Evolutionary conservation across 2,888 invertebrate species (phyloP).

Genomic region (Agrilus mali): DNA sequence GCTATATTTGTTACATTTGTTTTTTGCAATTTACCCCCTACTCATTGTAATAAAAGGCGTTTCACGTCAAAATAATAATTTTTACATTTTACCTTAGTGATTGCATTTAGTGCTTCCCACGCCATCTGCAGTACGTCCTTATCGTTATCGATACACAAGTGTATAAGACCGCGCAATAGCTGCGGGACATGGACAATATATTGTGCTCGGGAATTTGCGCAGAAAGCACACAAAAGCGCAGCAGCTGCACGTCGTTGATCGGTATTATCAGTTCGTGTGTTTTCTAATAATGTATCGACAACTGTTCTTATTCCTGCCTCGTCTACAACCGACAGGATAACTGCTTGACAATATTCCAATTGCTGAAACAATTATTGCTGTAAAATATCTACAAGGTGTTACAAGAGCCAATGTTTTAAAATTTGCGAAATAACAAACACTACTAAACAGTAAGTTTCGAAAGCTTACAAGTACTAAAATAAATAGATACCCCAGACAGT

Average conservation of each 20-base stretch:
- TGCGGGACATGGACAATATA: constrained; percentile 80
- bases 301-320: constrained; percentile 79
- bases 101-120: constrained; percentile 84
- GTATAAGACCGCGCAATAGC: constrained; percentile 74
- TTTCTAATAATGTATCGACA: constrained; percentile 73
- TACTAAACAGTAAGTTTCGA: too few relatives aligned
- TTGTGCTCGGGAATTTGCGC: constrained; percentile 78
- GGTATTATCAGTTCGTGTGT: constrained; percentile 50
- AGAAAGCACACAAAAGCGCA: constrained; percentile 79
- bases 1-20: too few relatives aligned
- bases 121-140: constrained; percentile 70
- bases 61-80: too few relatives aligned
- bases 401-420: not conserved
- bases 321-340: constrained; percentile 81
- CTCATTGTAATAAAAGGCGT: too few relatives aligned
- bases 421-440: not conserved
- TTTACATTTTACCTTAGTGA: constrained; percentile 54
- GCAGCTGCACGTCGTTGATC: constrained; percentile 69
- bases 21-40: too few relatives aligned
- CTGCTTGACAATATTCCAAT: constrained; percentile 83
- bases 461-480: too few relatives aligned
- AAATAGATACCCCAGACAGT: too few relatives aligned
- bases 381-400: not conserved
- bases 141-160: constrained; percentile 72
- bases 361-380: constrained; percentile 39